Percentiles rank a stretch among this genome's conserved stretches.
These are phyloP conservation scores for Pygathrix nemaeus DNA, from an alignment of 2,113 vertebrate species.

Conservation along the genomic window DNA sequence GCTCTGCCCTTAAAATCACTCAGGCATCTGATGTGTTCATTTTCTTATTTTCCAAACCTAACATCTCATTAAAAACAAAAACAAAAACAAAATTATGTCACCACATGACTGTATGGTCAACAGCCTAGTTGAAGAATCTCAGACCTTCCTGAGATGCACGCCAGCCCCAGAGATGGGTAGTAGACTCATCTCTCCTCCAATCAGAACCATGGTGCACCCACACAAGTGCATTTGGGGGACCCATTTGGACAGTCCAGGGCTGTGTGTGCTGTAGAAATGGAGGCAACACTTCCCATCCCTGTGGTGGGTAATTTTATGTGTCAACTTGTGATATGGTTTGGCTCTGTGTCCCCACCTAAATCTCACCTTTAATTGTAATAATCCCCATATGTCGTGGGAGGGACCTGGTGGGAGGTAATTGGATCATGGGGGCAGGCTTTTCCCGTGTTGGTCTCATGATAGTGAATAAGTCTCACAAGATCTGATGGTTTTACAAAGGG, in stretches of 20 bases:
- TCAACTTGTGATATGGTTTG: too few species aligned
- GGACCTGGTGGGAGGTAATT: too few species aligned
- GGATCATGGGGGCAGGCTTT: too few species aligned
- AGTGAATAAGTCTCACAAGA: too few species aligned
- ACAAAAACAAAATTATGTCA: fast-evolving
- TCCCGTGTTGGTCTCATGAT: too few species aligned
- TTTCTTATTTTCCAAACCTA: background rate
- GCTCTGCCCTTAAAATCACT: background rate
- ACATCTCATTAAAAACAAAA: background rate
- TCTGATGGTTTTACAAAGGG: too few species aligned
- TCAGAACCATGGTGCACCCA: background rate
- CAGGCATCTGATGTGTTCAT: background rate
- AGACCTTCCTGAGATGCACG: background rate
- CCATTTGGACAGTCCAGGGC: too few species aligned
- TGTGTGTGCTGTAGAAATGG: fast-evolving
- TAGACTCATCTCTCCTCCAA: too few species aligned
- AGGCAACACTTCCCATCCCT: fast-evolving
- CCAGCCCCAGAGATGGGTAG: background rate
- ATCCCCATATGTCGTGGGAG: too few species aligned
- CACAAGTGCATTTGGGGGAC: background rate
- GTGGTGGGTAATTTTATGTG: too few species aligned
- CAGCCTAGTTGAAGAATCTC: background rate
- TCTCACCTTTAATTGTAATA: too few species aligned
- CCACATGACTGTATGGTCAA: background rate
- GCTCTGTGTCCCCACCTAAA: too few species aligned